Evolutionary conservation across 2,888 invertebrate species (phyloP).

Genomic region (Hyles lineata): DNA sequence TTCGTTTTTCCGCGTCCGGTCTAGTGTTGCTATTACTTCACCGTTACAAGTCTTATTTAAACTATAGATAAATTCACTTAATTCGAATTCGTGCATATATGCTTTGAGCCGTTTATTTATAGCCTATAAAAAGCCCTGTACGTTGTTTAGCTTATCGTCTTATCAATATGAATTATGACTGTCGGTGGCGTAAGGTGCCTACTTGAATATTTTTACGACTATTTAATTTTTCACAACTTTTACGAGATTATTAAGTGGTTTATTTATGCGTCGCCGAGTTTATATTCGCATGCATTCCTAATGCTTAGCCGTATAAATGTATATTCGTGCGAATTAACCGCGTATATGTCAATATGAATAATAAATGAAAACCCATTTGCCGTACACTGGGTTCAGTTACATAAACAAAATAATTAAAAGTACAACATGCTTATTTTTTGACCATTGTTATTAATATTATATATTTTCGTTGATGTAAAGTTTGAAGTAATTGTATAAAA

Average conservation of each 20-base stretch:
- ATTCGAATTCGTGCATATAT: conserved; percentile 64
- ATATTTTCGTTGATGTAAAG: no score
- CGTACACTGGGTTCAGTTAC: no score
- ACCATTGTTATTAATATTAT: no score
- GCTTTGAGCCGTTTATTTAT: conserved; percentile 55
- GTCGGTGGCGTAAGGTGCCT: conserved; percentile 44
- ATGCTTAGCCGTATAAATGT: neutral
- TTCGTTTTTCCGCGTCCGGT: conserved; percentile 82
- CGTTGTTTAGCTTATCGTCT: conserved; percentile 57
- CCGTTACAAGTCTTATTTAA: conserved; percentile 77
- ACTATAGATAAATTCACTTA: conserved; percentile 66
- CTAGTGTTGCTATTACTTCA: conserved; percentile 74
- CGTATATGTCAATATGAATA: neutral
- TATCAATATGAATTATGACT: conserved; percentile 56
- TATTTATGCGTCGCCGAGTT: conserved; percentile 25
- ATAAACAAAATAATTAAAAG: no score
- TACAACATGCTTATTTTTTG: no score
- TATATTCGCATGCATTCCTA: conserved; percentile 15
- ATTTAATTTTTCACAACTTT: conserved; percentile 28
- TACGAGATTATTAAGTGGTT: conserved; percentile 18
- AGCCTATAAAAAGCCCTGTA: conserved; percentile 57
- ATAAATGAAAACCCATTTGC: no score
- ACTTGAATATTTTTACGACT: conserved; percentile 30
- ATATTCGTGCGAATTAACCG: no score
- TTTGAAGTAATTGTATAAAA: no score